These are phyloP conservation scores for Theropithecus gelada DNA, from an alignment of 2,113 vertebrate genomes.

Conservation along the genomic window DNA sequence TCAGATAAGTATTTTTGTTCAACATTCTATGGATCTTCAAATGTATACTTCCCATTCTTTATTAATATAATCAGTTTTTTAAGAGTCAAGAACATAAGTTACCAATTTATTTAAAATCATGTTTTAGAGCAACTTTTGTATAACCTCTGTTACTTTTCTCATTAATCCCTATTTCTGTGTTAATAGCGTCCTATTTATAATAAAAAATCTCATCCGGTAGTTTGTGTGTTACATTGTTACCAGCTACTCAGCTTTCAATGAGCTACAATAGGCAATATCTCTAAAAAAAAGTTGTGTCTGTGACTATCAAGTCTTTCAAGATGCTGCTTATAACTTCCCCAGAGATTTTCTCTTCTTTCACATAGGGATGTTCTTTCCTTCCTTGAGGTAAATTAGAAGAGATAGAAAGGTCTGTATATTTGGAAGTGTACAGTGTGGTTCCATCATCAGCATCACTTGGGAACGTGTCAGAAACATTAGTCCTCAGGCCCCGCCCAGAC, in stretches of 20 bases:
- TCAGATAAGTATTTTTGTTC: neutral
- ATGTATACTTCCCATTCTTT: neutral
- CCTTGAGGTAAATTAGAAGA: neutral
- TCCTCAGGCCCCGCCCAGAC: neutral
- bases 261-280: neutral
- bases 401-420: neutral
- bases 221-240: neutral
- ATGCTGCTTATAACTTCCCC: neutral
- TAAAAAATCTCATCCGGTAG: neutral
- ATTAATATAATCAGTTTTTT: slow-evolving; percentile 5
- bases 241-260: neutral
- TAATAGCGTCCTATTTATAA: neutral
- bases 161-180: neutral
- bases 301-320: neutral
- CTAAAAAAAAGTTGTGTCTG: neutral
- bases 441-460: neutral
- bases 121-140: slow-evolving; percentile 12
- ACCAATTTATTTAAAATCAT: slow-evolving; percentile 17
- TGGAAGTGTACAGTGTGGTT: neutral
- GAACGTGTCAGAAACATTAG: neutral
- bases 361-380: neutral
- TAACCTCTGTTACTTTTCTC: neutral
- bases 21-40: neutral
- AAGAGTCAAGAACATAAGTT: neutral
- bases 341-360: neutral